These are phyloP conservation scores for Acanthaster planci DNA, from an alignment of 35 echinoderm and acorn worm species.

Conservation along the genomic window DNA sequence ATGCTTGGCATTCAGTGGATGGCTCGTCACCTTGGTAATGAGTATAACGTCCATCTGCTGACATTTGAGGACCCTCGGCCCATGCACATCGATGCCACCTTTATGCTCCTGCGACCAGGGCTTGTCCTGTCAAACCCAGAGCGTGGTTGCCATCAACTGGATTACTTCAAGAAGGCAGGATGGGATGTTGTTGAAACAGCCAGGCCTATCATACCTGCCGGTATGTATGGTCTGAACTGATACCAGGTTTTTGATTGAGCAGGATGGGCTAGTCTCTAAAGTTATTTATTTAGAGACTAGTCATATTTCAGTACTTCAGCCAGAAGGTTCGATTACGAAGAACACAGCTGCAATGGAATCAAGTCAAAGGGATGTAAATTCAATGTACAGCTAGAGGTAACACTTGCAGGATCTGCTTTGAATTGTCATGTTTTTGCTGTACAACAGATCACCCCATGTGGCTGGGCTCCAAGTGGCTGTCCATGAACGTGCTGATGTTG, in stretches of 20 bases:
- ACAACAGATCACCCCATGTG: constrained; percentile 63
- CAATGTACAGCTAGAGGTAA: not conserved
- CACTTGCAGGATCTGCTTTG: not conserved
- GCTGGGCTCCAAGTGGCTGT: constrained; percentile 72
- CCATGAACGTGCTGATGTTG: constrained; percentile 89
- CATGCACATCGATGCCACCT: constrained; percentile 76
- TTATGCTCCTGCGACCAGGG: constrained; percentile 63
- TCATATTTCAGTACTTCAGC: not conserved
- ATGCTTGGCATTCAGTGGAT: constrained; percentile 70
- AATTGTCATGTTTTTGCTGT: not conserved
- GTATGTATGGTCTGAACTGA: constrained; percentile 8
- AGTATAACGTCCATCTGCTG: constrained; percentile 55
- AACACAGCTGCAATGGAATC: not conserved
- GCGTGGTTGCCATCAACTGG: constrained; percentile 57
- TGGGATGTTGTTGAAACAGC: constrained; percentile 60
- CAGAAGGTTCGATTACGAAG: not conserved
- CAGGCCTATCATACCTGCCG: constrained; percentile 31
- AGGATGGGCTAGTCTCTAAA: not conserved
- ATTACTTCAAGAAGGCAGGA: constrained; percentile 75
- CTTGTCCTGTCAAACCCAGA: constrained; percentile 53
- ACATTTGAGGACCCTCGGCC: constrained; percentile 65
- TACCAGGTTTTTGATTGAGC: not conserved
- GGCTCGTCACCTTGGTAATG: constrained; percentile 62
- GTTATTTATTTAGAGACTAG: not conserved
- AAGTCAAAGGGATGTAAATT: not conserved